phyloP scores from a whole-genome alignment of 2,797 vertebrate species.

The Schizopygopsis pylzovi region DNA sequence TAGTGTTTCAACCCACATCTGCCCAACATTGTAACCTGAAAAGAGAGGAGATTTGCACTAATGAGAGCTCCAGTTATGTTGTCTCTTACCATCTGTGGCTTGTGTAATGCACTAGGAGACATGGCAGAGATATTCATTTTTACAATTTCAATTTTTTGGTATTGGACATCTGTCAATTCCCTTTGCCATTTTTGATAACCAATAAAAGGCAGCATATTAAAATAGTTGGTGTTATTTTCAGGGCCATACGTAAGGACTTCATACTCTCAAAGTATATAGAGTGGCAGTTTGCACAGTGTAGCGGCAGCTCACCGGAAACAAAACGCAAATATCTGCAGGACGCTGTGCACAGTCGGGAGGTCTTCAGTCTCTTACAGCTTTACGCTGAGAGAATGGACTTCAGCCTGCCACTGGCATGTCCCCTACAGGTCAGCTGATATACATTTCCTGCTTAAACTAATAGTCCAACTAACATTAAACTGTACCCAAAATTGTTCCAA shows the following conservation, averaged over 20 bases:
- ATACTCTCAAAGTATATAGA: constrained; percentile 85
- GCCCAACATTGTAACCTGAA: neutral
- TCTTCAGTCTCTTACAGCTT: constrained; percentile 82
- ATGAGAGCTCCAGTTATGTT: neutral
- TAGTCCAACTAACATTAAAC: neutral
- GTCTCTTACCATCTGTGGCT: neutral
- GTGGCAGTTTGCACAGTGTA: constrained; percentile 77
- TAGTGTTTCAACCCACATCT: constrained; percentile 10
- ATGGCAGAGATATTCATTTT: neutral
- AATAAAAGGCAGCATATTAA: neutral
- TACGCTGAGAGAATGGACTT: constrained; percentile 81
- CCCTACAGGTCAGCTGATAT: constrained; percentile 68
- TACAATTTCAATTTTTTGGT: neutral
- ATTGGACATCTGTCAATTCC: neutral
- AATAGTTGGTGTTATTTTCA: constrained; percentile 48
- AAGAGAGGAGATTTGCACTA: neutral
- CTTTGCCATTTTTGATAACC: neutral
- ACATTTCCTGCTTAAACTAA: neutral
- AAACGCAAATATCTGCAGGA: constrained; percentile 75
- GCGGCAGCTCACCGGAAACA: constrained; percentile 62
- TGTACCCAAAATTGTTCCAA: neutral
- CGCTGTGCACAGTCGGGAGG: constrained; percentile 76
- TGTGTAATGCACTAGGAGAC: neutral
- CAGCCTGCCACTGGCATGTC: constrained; percentile 74
- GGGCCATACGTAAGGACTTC: constrained; percentile 76